Conservation (phyloP, 2,113 vertebrate genomes). For the Baryphthengus martii region DNA sequence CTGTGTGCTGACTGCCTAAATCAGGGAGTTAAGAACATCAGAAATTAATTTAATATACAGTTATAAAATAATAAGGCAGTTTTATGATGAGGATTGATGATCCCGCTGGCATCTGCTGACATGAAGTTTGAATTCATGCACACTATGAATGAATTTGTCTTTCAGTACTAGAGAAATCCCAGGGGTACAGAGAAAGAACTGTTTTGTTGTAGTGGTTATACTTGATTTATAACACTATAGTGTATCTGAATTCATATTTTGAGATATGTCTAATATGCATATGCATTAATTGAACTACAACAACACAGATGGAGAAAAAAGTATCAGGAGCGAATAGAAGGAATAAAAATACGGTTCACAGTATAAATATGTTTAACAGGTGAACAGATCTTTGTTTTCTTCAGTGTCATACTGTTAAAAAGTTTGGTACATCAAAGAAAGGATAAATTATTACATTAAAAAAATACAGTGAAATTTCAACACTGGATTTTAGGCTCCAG, state of each 20-base stretch:
- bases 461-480: not conserved
- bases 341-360: not conserved
- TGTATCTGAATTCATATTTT: not conserved
- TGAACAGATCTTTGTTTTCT: not conserved
- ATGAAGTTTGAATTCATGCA: not conserved
- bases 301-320: not conserved
- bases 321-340: not conserved
- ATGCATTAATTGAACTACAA: not conserved
- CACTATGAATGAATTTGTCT: not conserved
- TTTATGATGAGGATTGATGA: not conserved
- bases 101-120: not conserved
- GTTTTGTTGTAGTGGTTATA: not conserved
- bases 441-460: not conserved
- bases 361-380: not conserved
- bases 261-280: not conserved
- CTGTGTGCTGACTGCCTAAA: not conserved
- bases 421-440: not conserved
- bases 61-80: not conserved
- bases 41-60: not conserved
- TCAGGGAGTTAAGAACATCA: not conserved
- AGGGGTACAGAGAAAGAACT: not conserved
- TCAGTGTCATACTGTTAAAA: not conserved
- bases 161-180: not conserved
- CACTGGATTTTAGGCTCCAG: not conserved
- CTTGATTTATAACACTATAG: not conserved